Conservation (phyloP, 2,113 vertebrate genomes). For the Cacatua alba region DNA sequence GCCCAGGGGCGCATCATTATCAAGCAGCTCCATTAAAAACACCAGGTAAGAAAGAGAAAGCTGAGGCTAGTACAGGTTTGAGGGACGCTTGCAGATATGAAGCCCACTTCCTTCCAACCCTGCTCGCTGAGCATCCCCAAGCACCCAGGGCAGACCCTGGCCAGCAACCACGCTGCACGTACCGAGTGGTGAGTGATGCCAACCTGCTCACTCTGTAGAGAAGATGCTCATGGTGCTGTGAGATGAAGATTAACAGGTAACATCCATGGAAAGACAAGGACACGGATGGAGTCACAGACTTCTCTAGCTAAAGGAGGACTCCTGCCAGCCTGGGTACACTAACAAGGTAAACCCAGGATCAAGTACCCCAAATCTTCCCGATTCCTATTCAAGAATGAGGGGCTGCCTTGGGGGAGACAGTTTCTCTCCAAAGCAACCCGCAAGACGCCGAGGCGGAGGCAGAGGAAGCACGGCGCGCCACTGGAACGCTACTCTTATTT, state of each 20-base stretch:
- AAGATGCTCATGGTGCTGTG: rapidly evolving
- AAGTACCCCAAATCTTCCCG: neutral
- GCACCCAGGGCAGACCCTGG: neutral
- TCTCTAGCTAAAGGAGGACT: neutral
- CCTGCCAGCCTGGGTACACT: neutral
- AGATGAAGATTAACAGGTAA: neutral
- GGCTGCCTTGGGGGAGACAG: neutral
- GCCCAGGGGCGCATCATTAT: neutral
- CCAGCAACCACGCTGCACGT: neutral
- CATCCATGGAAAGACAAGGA: neutral
- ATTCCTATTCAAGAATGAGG: rapidly evolving
- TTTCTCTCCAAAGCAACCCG: neutral
- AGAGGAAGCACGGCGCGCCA: neutral
- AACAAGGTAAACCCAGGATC: neutral
- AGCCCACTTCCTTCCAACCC: neutral
- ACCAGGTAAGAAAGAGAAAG: neutral
- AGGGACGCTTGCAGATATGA: neutral
- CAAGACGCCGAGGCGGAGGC: conserved; percentile 9
- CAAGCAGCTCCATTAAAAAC: neutral
- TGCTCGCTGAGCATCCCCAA: neutral
- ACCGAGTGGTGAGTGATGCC: neutral
- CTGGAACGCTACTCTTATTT: conserved; percentile 78
- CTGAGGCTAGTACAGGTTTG: neutral
- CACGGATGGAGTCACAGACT: rapidly evolving
- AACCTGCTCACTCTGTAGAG: neutral